These are phyloP conservation scores for Montipora capricornis DNA, from an alignment of 64 coral and sea anemone genomes.

Conservation along the genomic window DNA sequence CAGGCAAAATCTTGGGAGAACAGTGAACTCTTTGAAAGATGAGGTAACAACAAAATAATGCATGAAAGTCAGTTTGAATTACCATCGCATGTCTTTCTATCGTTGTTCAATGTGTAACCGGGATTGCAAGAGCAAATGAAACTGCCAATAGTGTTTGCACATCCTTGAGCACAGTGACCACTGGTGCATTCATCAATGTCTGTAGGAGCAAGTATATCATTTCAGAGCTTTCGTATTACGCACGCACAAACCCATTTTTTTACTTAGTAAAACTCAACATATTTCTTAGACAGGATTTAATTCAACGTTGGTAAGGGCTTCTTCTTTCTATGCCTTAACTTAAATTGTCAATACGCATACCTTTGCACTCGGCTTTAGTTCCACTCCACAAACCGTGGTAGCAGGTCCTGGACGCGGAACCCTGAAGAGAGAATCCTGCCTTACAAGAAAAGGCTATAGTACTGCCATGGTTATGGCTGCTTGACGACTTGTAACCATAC, in stretches of 20 bases:
- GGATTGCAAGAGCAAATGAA: constrained; percentile 69
- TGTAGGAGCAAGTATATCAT: neutral
- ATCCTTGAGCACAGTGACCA: constrained; percentile 57
- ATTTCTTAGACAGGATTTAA: too few relatives aligned
- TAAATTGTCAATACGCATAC: neutral
- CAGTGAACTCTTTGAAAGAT: too few relatives aligned
- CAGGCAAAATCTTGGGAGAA: too few relatives aligned
- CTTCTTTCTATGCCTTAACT: too few relatives aligned
- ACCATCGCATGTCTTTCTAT: constrained; percentile 84
- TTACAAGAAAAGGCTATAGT: constrained; percentile 54
- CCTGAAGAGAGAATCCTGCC: constrained; percentile 50
- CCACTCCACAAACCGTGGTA: constrained; percentile 65
- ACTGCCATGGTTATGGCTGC: constrained; percentile 31
- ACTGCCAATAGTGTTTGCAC: constrained; percentile 61
- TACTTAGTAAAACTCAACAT: neutral
- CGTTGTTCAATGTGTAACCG: constrained; percentile 53
- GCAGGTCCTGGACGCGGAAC: constrained; percentile 44
- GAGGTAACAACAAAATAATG: too few relatives aligned
- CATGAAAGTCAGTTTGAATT: neutral
- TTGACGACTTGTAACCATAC: constrained; percentile 31
- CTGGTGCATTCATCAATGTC: constrained; percentile 74
- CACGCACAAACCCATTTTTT: neutral
- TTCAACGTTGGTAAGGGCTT: too few relatives aligned
- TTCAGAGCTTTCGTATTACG: neutral
- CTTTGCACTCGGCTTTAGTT: constrained; percentile 42